phyloP scores from a whole-genome alignment of 2,888 invertebrate species.

The Ligdia adustata region DNA sequence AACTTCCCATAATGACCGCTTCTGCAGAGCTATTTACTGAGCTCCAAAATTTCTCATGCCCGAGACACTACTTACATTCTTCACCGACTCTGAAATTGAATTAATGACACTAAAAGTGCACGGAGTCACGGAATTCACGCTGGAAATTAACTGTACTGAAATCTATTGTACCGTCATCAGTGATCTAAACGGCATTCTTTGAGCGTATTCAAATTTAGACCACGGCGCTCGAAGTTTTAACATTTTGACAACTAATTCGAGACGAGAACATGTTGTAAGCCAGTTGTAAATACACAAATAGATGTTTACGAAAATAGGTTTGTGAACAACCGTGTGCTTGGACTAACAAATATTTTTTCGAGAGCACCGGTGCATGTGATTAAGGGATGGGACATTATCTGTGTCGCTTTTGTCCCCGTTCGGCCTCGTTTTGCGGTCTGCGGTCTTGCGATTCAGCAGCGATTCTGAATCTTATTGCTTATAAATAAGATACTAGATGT shows the following conservation, averaged over 20 bases:
- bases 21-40: constrained; percentile 57
- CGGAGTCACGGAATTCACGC: constrained; percentile 58
- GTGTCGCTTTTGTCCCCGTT: constrained; percentile 65
- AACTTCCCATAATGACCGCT: constrained; percentile 69
- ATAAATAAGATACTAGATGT: constrained; percentile 41
- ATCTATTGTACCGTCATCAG: constrained; percentile 61
- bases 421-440: constrained; percentile 78
- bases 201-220: constrained; percentile 68
- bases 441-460: constrained; percentile 55
- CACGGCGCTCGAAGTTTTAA: constrained; percentile 58
- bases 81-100: constrained; percentile 62
- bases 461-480: constrained; percentile 53
- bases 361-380: constrained; percentile 81
- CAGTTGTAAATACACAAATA: constrained; percentile 67
- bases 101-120: constrained; percentile 69
- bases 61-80: constrained; percentile 49
- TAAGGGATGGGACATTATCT: constrained; percentile 82
- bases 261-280: constrained; percentile 54
- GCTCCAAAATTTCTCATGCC: constrained; percentile 66
- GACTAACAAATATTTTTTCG: constrained; percentile 76
- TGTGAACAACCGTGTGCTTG: constrained; percentile 64
- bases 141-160: constrained; percentile 65
- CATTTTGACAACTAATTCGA: constrained; percentile 67
- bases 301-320: constrained; percentile 66
- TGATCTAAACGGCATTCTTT: constrained; percentile 63